These are phyloP conservation scores for Phrynocephalus forsythii DNA, from an alignment of 2,797 vertebrate genomes.

Conservation along the genomic window DNA sequence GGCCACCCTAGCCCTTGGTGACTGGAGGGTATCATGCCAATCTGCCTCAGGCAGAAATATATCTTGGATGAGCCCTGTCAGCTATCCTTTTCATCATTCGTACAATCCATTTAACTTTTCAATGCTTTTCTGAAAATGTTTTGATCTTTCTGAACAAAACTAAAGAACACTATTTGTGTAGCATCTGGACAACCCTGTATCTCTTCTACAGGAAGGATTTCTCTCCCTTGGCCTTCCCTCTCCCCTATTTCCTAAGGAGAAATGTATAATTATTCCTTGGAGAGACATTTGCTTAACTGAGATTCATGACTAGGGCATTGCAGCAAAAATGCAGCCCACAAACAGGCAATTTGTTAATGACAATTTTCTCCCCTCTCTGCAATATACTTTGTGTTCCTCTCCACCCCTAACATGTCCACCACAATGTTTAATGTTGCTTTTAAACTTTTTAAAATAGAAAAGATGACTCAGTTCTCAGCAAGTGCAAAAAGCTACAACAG, in stretches of 20 bases:
- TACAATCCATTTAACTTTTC: not conserved
- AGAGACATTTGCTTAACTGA: constrained; percentile 29
- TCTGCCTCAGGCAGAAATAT: not conserved
- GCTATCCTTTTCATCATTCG: not conserved
- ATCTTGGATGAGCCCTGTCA: not conserved
- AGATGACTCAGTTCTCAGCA: not conserved
- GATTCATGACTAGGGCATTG: constrained; percentile 22
- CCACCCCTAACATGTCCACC: not conserved
- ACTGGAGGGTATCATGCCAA: not conserved
- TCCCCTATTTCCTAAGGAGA: not conserved
- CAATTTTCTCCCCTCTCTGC: constrained; percentile 6
- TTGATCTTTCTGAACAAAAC: not conserved
- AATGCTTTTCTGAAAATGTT: not conserved
- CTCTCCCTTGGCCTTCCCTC: not conserved
- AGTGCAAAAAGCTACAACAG: not conserved
- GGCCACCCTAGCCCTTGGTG: no score
- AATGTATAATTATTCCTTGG: constrained; percentile 25
- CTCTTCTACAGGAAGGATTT: not conserved
- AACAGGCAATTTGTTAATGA: constrained; percentile 25
- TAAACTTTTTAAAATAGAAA: not conserved
- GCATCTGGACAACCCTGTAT: not conserved
- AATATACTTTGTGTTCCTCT: not conserved
- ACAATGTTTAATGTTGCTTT: constrained; percentile 18
- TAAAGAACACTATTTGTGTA: not conserved
- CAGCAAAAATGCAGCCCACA: constrained; percentile 24